Conservation (phyloP, 1,140 invertebrate species). For the Musca domestica region DNA sequence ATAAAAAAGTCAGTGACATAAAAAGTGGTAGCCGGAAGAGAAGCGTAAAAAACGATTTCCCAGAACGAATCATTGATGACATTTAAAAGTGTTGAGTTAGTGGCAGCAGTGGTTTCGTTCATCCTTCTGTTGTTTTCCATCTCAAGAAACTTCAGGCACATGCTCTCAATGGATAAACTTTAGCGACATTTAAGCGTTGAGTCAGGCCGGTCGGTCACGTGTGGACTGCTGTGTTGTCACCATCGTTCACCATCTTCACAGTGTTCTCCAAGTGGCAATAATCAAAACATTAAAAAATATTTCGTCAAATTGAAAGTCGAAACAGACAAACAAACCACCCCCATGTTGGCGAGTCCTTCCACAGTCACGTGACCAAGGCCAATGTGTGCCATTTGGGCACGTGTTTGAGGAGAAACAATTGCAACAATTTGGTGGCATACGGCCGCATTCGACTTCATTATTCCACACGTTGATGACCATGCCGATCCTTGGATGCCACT, state of each 20-base stretch:
- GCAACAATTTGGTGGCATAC: constrained; percentile 25
- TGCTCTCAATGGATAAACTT: constrained; percentile 15
- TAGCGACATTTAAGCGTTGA: constrained; percentile 5
- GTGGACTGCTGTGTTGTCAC: not conserved
- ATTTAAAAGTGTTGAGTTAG: constrained; percentile 28
- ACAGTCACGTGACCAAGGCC: constrained; percentile 24
- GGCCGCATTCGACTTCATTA: constrained; percentile 3
- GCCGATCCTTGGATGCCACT: constrained; percentile 1
- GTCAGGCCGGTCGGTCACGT: not conserved
- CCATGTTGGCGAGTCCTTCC: not conserved
- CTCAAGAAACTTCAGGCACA: no score
- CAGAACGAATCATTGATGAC: constrained; percentile 18
- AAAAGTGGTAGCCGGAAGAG: constrained; percentile 8
- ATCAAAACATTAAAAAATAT: constrained; percentile 28
- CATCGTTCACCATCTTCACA: not conserved
- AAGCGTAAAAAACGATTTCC: constrained; percentile 29
- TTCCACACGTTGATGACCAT: not conserved
- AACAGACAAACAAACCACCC: not conserved
- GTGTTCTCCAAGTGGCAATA: constrained; percentile 25
- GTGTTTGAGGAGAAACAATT: constrained; percentile 26
- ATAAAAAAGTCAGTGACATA: constrained; percentile 1
- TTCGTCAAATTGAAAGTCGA: constrained; percentile 10
- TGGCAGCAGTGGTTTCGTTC: constrained; percentile 23
- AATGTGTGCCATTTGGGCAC: constrained; percentile 22
- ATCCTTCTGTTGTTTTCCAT: no score